phyloP scores from a whole-genome alignment of 2,888 invertebrate genomes.

The Dione vanillae region DNA sequence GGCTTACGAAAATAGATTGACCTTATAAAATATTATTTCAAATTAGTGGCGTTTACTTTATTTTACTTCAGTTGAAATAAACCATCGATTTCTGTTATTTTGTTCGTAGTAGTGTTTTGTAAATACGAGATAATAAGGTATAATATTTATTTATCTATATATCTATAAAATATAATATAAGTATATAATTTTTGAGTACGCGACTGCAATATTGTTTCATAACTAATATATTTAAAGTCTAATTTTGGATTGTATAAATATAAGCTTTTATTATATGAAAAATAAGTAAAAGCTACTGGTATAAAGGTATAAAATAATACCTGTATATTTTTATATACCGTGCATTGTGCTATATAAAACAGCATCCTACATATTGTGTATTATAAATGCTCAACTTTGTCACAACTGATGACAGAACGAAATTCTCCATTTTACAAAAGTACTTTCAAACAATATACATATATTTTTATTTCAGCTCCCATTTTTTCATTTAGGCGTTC shows the following conservation, averaged over 20 bases:
- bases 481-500: slow-evolving; percentile 38
- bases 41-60: not conserved
- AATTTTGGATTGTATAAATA: too few relatives aligned
- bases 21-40: slow-evolving; percentile 13
- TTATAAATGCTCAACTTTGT: slow-evolving; percentile 35
- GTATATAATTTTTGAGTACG: too few relatives aligned
- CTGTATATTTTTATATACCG: slow-evolving; percentile 5
- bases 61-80: not conserved
- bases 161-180: too few relatives aligned
- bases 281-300: too few relatives aligned
- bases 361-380: slow-evolving; percentile 16
- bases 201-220: too few relatives aligned
- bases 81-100: too few relatives aligned
- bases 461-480: slow-evolving; percentile 42
- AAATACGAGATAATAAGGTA: too few relatives aligned
- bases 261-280: too few relatives aligned
- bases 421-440: slow-evolving; percentile 36
- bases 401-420: slow-evolving; percentile 32
- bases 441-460: slow-evolving; percentile 38
- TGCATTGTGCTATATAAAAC: slow-evolving; percentile 13
- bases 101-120: too few relatives aligned
- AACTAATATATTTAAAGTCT: too few relatives aligned
- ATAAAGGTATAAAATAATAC: not conserved
- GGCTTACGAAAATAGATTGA: slow-evolving; percentile 15
- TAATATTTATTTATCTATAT: too few relatives aligned